Evolutionary conservation across 2,888 invertebrate genomes (phyloP), one percentile per base, ranked within the genome.

Genomic region (Cataglyphis albicans): DNA sequence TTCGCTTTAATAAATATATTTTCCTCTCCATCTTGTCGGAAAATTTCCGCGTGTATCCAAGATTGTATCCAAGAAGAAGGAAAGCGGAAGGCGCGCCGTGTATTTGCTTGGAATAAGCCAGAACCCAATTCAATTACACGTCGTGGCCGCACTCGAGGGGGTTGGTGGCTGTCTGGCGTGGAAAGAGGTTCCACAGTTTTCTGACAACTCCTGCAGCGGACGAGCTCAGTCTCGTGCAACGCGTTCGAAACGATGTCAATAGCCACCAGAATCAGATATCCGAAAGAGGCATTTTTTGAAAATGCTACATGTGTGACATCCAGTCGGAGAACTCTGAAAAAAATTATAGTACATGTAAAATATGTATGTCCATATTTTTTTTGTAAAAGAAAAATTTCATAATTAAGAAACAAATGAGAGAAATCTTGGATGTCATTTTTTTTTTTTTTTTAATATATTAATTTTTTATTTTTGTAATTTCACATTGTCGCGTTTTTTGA

Each of bases 81-180:
- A 64, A 61, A 63, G 52, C 52, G 57, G 75, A 55, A 48, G 41
- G 44, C 55, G 61, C 52, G 72, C 57, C 63, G 74, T 65, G 67
- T 83, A 81, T 83, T 86, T 84, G 86, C 75, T 84, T 52, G 83
- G 80, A 65, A 61, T 75, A 75, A 84, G 81, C 83, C 76, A 82
- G 76, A 86, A 83, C 82, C 87, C 90, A 90, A 92, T 91, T 91
- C 90, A 91, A 92, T 92, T 92, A 90, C 88, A 86, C 86, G 82
- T 88, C 84, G 82, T 82, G 86, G 86, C 35, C 82, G 85, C 73
- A 83, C 73, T 82, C 65, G 63, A 84, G 86, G 83, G 87, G 82
- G 82, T 76, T 86, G 68, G n/a, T 59, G n/a, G 59, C 18, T 29
- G 48, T 74, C 81, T 48, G 29, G 83, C 74, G 82, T 83, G 80